Evolutionary conservation across 37 sponge, comb jelly and placozoan genomes (phyloP), one percentile per base, ranked within the genome.

Genomic region (Chondrilla cf. caribensis): DNA sequence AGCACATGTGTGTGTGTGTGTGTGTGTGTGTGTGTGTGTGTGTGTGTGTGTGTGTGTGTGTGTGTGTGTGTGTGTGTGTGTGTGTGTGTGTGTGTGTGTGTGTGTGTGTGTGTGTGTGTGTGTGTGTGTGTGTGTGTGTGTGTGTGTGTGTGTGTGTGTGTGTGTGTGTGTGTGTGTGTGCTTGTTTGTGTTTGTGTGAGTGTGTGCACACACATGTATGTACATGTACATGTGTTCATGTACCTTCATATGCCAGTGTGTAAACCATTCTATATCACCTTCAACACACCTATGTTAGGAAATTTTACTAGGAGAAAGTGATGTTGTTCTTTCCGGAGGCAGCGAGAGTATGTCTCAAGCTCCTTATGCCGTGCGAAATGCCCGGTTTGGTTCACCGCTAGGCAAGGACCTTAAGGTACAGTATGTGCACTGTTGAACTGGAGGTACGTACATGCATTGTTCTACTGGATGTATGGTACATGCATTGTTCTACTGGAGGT

Each of bases 291-390:
- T n/a, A n/a, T n/a, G n/a, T n/a, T 73, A 94, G 97, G 97, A 91
- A 66, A 94, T 94, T 40, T n/a, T 75, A 32, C 85, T 95, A 47
- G 94, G 96, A 3, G 90, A 92, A 37, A 64, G 90, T 11, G 84
- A 89, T 38, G 77, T 95, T 17, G 96, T 97, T 2, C 60, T 95
- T 54, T 71, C 98, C 8, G 98, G 96, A 64, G 98, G 96, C 0
- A 81, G 90, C 3, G 98, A 97, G 90, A 97, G 79, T 84, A 97
- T 97, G 98, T 92, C 89, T 37, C 93, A 90, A 76, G 85, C 87
- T 7, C 98, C 98, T 0, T 91, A 90, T 54, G 88, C 91, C 38
- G 80, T 85, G 57, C 38, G 92, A 31, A 81, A 85, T 29, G 84
- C 85, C 43, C 70, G 98, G 1, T 97, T 87, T 86, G 96, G 96